Evolutionary conservation across 2,888 invertebrate genomes (phyloP), one percentile per base, ranked within the genome.

Genomic region (Troides aeacus): DNA sequence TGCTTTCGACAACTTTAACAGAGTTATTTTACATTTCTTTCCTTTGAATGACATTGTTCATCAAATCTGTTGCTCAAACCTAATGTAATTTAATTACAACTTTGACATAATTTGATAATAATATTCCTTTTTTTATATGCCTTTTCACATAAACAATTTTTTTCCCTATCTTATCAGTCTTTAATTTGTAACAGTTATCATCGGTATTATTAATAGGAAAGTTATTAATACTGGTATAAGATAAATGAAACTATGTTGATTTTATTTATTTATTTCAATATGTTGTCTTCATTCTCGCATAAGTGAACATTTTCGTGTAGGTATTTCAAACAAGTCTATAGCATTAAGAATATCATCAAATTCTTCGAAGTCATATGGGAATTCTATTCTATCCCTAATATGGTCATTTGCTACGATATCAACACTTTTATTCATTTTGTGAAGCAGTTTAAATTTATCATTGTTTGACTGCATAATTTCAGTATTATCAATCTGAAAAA

Each of bases 251-350:
- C 18, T n/a, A n/a, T 18, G 1, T 7, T 63, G 17, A 53, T 63
- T 53, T 30, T 64, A 15, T n/a, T 15, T 12, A 39, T 18, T 17
- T 18, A 59, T 59, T 59, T 59, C 30, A 58, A 63, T n/a, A 24
- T 46, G n/a, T 58, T 17, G 3, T 64, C 64, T 46, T 67, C 42
- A 10, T 57, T 18, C 21, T 65, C 50, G 23, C 30, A 65, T 8
- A 39, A 70, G 58, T 66, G 60, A 56, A 63, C 36, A 24, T 39
- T 66, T 6, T 66, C 60, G 3, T 36, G 36, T 53, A 7, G 62
- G 62, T 50, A 66, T 24, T 5, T 70, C 59, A 63, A 66, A 70
- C 59, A 70, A 21, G 53, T 70, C 66, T 42, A 66, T 60, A 39
- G 63, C 58, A 8, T 70, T 63, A 53, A 24, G 58, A 24, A 66